Conservation (phyloP, 2,888 invertebrate species). For the Xiphydria camelus region DNA sequence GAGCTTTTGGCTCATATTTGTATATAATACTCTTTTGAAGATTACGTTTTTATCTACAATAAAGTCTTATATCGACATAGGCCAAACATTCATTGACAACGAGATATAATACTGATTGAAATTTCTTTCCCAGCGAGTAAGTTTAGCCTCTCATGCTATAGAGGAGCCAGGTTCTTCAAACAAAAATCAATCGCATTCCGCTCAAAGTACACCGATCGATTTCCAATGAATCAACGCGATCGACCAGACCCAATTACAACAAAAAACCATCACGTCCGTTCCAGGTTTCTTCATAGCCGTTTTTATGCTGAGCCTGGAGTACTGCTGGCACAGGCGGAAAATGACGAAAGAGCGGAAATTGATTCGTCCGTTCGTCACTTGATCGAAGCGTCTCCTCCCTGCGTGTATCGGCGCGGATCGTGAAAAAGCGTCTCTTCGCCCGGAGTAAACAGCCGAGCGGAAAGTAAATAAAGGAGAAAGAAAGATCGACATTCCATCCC, state of each 20-base stretch:
- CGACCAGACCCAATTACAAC: neutral
- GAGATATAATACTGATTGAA: too few species aligned
- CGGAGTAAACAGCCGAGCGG: too few species aligned
- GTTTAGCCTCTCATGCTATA: too few species aligned
- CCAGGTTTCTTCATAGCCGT: slow-evolving; percentile 60
- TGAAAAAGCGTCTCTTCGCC: too few species aligned
- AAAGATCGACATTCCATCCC: neutral
- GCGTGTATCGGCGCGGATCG: too few species aligned
- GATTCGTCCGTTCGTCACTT: slow-evolving; percentile 61
- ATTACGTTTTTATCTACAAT: too few species aligned
- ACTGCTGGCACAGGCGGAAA: slow-evolving; percentile 55
- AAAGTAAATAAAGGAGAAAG: neutral
- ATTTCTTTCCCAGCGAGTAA: too few species aligned
- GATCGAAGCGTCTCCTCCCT: too few species aligned
- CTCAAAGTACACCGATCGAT: neutral
- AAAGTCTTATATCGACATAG: too few species aligned
- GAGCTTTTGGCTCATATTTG: too few species aligned
- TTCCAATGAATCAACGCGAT: neutral
- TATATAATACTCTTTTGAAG: too few species aligned
- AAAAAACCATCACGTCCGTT: slow-evolving; percentile 30
- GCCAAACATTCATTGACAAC: too few species aligned
- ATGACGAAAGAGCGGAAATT: slow-evolving; percentile 55
- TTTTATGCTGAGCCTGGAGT: slow-evolving; percentile 59
- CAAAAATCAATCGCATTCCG: neutral
- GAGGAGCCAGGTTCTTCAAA: neutral